phyloP scores from a whole-genome alignment of 2,797 vertebrate species.

The Anabas testudineus region DNA sequence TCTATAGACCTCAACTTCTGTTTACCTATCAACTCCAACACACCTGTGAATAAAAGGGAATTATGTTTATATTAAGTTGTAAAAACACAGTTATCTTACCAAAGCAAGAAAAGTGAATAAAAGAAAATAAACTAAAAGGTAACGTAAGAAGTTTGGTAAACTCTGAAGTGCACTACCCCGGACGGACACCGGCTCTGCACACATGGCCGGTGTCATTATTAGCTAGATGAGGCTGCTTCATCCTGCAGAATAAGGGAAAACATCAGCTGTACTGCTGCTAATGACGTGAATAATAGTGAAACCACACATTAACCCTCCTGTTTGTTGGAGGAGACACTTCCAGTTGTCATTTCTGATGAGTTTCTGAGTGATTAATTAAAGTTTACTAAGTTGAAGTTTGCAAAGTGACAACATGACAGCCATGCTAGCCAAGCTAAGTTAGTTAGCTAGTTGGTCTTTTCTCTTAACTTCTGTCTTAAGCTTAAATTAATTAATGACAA shows the following conservation, averaged over 20 bases:
- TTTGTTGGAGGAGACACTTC: background rate
- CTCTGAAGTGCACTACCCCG: no score
- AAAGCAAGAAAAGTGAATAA: no score
- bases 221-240: slow-evolving; percentile 24
- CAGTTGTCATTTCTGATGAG: rapidly evolving
- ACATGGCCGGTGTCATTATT: slow-evolving; percentile 52
- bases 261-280: background rate
- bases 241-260: slow-evolving; percentile 20
- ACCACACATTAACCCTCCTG: no score
- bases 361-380: background rate
- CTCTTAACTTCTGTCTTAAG: background rate
- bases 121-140: no score
- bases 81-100: no score
- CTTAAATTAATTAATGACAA: rapidly evolving
- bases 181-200: slow-evolving; percentile 34
- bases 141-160: no score
- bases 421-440: slow-evolving; percentile 44
- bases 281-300: background rate
- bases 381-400: background rate
- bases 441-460: slow-evolving; percentile 15
- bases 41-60: no score
- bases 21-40: no score
- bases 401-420: slow-evolving; percentile 11
- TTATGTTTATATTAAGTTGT: no score
- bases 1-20: no score